Evolutionary conservation across 2,797 vertebrate genomes (phyloP).

Genomic region (Notoglanidium macrostoma): DNA sequence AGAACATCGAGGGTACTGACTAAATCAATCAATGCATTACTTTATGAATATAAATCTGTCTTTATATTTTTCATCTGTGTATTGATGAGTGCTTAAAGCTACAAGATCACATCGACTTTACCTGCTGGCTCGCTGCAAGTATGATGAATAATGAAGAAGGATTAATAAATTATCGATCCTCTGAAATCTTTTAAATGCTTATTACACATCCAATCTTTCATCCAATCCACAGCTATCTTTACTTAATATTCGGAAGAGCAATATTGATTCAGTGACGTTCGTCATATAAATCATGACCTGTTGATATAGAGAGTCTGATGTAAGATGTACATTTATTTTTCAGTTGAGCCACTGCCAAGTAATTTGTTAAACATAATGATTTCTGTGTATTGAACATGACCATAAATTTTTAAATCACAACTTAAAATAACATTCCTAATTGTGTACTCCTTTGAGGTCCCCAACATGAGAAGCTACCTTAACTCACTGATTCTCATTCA

Average conservation of each 20-base stretch:
- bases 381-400: not conserved
- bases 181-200: not conserved
- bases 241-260: not conserved
- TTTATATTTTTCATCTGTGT: not conserved
- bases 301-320: conserved; percentile 17
- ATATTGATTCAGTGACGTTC: conserved; percentile 8
- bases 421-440: not conserved
- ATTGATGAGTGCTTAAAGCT: not conserved
- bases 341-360: not conserved
- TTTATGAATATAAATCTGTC: not conserved
- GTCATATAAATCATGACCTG: conserved; percentile 24
- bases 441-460: not conserved
- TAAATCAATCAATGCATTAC: not conserved
- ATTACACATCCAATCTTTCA: not conserved
- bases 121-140: not conserved
- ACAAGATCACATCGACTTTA: not conserved
- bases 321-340: not conserved
- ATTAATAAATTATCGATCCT: not conserved
- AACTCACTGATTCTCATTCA: not conserved
- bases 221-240: not conserved
- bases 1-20: not conserved
- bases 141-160: conserved; percentile 2
- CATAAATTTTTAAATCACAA: not conserved
- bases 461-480: not conserved
- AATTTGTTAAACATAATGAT: not conserved